phyloP scores from a whole-genome alignment of 2,888 invertebrate species.

The Eilema depressum region DNA sequence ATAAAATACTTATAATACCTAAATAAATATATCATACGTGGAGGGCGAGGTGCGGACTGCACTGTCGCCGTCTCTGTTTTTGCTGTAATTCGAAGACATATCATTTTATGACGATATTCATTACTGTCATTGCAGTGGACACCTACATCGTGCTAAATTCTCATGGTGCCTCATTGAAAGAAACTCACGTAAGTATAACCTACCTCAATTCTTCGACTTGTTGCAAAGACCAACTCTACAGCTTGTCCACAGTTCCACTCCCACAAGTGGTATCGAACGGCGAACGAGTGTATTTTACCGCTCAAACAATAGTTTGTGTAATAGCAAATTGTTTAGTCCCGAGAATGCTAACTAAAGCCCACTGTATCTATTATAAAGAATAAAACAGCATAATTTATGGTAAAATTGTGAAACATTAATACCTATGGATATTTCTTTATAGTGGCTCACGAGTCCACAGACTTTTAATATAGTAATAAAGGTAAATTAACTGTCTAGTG shows the following conservation, averaged over 20 bases:
- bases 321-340: too few species aligned
- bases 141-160: background rate
- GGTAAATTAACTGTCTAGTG: slow-evolving; percentile 11
- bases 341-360: too few species aligned
- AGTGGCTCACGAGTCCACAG: background rate
- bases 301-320: too few species aligned
- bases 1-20: background rate
- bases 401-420: background rate
- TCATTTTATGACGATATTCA: slow-evolving; percentile 43
- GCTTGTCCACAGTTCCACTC: too few species aligned
- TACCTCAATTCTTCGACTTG: background rate
- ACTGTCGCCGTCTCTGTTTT: background rate
- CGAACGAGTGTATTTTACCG: too few species aligned
- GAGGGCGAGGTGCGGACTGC: background rate
- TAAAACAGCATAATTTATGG: background rate
- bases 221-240: too few species aligned
- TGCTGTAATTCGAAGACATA: slow-evolving; percentile 26
- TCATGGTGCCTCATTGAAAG: background rate
- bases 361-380: background rate
- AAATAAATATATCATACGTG: too few species aligned
- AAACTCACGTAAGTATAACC: background rate
- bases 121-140: background rate
- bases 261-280: too few species aligned
- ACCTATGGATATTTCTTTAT: background rate
- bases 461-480: slow-evolving; percentile 13